A percentile compares a stretch with the other conserved stretches of the same genome.
phyloP scores from a whole-genome alignment of 2,113 vertebrate species.

The Candoia aspera region DNA sequence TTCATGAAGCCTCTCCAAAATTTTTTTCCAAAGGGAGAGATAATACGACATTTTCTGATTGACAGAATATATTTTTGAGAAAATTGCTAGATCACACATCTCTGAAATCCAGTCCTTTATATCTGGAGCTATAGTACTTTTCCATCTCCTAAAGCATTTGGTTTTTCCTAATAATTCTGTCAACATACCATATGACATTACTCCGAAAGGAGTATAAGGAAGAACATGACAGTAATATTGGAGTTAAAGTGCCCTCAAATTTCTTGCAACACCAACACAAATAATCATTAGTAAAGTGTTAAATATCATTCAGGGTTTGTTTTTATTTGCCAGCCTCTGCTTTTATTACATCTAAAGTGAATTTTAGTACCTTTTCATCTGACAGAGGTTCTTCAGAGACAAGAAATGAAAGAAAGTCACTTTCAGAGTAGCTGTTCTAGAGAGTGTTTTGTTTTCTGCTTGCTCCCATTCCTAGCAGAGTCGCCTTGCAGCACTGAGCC shows the following conservation, averaged over 20 bases:
- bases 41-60: background rate
- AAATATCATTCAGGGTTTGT: background rate
- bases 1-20: background rate
- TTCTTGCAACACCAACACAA: background rate
- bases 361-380: slow-evolving; percentile 20
- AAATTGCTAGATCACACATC: background rate
- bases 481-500: background rate
- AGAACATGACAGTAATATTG: background rate
- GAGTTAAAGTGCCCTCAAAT: background rate
- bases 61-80: background rate
- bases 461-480: slow-evolving; percentile 14
- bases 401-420: background rate
- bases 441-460: slow-evolving; percentile 4
- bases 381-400: background rate
- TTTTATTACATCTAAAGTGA: background rate
- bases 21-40: background rate
- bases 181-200: background rate
- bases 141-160: background rate
- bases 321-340: background rate
- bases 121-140: background rate
- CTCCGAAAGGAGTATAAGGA: background rate
- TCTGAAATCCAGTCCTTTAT: background rate
- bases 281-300: background rate
- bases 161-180: background rate
- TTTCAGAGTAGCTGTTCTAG: slow-evolving; percentile 19